Percentiles rank a stretch among this genome's conserved stretches.
Evolutionary conservation across 2,888 invertebrate species (phyloP).

Genomic region (Palloptera scutellata): DNA sequence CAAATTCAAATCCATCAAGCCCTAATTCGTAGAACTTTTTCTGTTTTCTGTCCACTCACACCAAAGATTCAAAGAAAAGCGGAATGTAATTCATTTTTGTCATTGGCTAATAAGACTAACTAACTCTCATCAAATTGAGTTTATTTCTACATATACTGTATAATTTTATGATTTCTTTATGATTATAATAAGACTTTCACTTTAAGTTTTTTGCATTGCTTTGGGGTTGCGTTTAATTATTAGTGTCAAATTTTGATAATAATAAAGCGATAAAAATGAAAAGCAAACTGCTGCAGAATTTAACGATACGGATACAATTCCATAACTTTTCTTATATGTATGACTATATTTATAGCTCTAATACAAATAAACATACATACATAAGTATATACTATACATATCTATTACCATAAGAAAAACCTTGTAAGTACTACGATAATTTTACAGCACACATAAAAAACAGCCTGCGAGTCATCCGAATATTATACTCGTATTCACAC

Average conservation of each 20-base stretch:
- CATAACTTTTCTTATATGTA: background rate
- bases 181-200: background rate
- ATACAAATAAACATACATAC: background rate
- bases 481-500: slow-evolving; percentile 22
- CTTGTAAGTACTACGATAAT: too few relatives aligned
- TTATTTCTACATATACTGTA: too few relatives aligned
- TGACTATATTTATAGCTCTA: background rate
- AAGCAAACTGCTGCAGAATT: slow-evolving; percentile 3
- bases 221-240: slow-evolving; percentile 6
- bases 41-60: too few relatives aligned
- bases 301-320: slow-evolving; percentile 7
- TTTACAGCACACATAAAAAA: too few relatives aligned
- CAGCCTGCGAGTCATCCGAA: background rate
- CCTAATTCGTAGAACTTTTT: too few relatives aligned
- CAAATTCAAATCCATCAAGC: too few relatives aligned
- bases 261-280: slow-evolving; percentile 28
- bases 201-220: too few relatives aligned
- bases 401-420: too few relatives aligned
- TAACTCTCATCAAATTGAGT: too few relatives aligned
- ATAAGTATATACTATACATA: background rate
- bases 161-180: slow-evolving; percentile 14
- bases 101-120: too few relatives aligned
- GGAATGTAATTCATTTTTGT: too few relatives aligned
- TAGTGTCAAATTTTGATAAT: slow-evolving; percentile 34
- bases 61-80: too few relatives aligned